Evolutionary conservation across 2,888 invertebrate species (phyloP).

Genomic region (Lumbricus terrestris): DNA sequence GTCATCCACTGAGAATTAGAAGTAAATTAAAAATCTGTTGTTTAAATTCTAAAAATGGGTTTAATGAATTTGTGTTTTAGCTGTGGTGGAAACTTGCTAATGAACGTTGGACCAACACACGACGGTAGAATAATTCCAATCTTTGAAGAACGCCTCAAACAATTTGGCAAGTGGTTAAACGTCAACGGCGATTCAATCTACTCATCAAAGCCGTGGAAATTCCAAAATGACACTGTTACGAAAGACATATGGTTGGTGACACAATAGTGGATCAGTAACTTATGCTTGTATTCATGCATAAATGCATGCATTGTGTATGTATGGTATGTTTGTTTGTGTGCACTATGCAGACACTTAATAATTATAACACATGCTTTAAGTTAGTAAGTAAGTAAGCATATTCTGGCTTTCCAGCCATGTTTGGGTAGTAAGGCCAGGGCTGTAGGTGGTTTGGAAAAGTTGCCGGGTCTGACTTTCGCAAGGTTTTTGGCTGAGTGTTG

Average conservation of each 20-base stretch:
- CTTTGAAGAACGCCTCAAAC: constrained; percentile 78
- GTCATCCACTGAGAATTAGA: background rate
- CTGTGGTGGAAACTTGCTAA: constrained; percentile 70
- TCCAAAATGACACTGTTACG: constrained; percentile 75
- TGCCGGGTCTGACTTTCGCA: too few species aligned
- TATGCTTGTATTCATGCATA: too few species aligned
- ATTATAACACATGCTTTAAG: too few species aligned
- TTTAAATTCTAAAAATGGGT: too few species aligned
- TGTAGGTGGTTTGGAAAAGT: too few species aligned
- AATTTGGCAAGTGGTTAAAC: constrained; percentile 77
- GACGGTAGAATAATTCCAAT: constrained; percentile 82
- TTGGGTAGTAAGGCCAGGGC: too few species aligned
- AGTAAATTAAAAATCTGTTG: background rate
- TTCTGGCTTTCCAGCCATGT: too few species aligned
- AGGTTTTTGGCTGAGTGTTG: too few species aligned
- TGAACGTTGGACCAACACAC: constrained; percentile 86
- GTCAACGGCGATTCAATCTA: constrained; percentile 88
- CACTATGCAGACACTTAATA: too few species aligned
- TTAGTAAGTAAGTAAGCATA: too few species aligned
- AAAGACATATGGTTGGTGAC: constrained; percentile 70
- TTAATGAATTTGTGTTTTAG: constrained; percentile 42
- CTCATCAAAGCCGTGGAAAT: constrained; percentile 72
- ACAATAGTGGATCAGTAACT: background rate
- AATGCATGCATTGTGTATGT: too few species aligned
- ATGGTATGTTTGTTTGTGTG: too few species aligned